Percentiles rank a stretch among this genome's conserved stretches.
Evolutionary conservation across 2,888 invertebrate genomes (phyloP).

Genomic region (Cordylochernes scorpioides): DNA sequence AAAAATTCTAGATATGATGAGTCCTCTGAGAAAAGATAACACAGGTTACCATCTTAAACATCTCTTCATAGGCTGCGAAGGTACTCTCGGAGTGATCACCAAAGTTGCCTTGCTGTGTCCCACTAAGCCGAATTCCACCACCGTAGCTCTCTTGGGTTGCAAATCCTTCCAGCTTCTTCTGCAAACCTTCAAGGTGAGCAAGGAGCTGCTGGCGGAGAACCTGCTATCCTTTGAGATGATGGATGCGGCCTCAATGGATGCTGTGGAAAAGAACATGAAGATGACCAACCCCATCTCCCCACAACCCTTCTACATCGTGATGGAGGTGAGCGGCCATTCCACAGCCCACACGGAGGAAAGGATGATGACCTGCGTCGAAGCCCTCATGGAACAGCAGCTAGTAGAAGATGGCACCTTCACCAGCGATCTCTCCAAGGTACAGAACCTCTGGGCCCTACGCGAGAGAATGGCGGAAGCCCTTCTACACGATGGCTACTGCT

Average conservation of each 20-base stretch:
- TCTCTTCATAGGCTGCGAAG: constrained; percentile 88
- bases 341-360: constrained; percentile 62
- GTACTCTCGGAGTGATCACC: constrained; percentile 77
- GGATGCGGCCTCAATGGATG: constrained; percentile 43
- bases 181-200: constrained; percentile 43
- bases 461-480: constrained; percentile 56
- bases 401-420: constrained; percentile 59
- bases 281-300: constrained; percentile 27
- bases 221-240: constrained; percentile 87
- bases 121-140: constrained; percentile 46
- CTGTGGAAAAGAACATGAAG: constrained; percentile 34
- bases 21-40: constrained; percentile 74
- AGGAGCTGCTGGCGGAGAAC: constrained; percentile 51
- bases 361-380: constrained; percentile 43
- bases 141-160: constrained; percentile 69
- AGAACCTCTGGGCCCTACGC: constrained; percentile 57
- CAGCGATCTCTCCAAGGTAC: constrained; percentile 50
- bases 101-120: constrained; percentile 75
- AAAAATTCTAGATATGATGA: constrained; percentile 53
- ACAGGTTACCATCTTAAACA: constrained; percentile 92
- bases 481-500: constrained; percentile 53
- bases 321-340: constrained; percentile 69
- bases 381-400: constrained; percentile 38
- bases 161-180: constrained; percentile 48
- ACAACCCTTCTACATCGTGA: constrained; percentile 48